Conservation (phyloP, 92 coral and sea anemone genomes). For the Pocillopora meandrina region DNA sequence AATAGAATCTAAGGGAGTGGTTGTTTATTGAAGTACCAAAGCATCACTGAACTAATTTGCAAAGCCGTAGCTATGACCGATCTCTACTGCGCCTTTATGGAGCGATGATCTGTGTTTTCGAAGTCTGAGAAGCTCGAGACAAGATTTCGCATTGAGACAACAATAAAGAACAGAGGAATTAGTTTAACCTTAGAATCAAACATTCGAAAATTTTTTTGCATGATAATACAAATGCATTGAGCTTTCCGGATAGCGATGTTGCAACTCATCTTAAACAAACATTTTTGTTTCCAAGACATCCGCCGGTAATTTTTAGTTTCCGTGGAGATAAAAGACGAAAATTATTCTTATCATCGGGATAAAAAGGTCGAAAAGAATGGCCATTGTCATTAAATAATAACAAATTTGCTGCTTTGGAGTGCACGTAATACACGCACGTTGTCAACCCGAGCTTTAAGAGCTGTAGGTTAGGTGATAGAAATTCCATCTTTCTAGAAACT, state of each 20-base stretch:
- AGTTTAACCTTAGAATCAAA: not conserved
- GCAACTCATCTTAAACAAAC: not conserved
- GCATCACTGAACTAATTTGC: no score
- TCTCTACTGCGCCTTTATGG: no score
- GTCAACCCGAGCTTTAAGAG: no score
- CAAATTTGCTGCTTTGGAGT: not conserved
- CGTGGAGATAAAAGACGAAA: not conserved
- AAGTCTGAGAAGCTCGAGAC: no score
- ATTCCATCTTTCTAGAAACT: not conserved
- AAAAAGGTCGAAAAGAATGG: not conserved
- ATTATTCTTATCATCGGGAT: not conserved
- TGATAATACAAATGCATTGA: not conserved
- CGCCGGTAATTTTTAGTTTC: not conserved
- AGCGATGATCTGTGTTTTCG: no score
- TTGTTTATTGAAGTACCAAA: no score
- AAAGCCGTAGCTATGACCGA: no score
- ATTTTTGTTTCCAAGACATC: not conserved
- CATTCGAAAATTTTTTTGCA: not conserved
- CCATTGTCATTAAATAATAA: not conserved
- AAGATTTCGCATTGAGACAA: not conserved
- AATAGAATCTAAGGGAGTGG: no score
- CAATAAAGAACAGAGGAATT: not conserved
- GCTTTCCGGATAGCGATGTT: not conserved
- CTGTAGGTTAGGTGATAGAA: not conserved
- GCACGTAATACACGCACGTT: not conserved